Percentiles rank a stretch among this genome's conserved stretches.
phyloP scores from a whole-genome alignment of 2,888 invertebrate genomes.

The Idaea straminata region DNA sequence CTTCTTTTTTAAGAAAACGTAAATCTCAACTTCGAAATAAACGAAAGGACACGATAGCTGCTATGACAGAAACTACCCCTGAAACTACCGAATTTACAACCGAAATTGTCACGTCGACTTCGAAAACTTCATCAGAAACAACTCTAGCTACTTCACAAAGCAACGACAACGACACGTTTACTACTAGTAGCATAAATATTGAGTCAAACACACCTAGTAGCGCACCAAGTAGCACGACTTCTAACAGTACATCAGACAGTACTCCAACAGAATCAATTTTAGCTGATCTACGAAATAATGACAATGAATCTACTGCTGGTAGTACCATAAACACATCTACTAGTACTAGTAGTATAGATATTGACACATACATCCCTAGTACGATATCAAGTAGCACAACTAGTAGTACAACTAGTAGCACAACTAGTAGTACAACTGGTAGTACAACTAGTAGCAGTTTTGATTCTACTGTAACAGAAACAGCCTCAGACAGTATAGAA shows the following conservation, averaged over 20 bases:
- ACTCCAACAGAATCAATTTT: neutral
- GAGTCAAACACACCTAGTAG: neutral
- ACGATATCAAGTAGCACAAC: neutral
- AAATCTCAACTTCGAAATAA: neutral
- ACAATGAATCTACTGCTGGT: neutral
- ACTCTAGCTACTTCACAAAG: neutral
- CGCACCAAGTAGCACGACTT: neutral
- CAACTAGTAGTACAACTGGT: slow-evolving; percentile 7
- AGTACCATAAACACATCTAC: neutral
- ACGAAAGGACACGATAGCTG: neutral
- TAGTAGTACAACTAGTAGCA: neutral
- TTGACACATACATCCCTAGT: neutral
- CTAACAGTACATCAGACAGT: neutral
- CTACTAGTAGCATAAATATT: neutral
- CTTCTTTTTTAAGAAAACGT: slow-evolving; percentile 10
- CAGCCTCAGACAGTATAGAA: neutral
- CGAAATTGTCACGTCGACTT: neutral
- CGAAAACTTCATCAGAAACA: neutral
- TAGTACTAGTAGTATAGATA: neutral
- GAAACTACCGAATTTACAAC: neutral
- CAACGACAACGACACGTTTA: neutral
- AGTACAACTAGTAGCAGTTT: slow-evolving; percentile 2
- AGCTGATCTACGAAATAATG: neutral
- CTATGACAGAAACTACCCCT: neutral
- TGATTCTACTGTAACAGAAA: neutral